Conservation (phyloP, 2,113 vertebrate species). For the Rousettus leschenaultii region DNA sequence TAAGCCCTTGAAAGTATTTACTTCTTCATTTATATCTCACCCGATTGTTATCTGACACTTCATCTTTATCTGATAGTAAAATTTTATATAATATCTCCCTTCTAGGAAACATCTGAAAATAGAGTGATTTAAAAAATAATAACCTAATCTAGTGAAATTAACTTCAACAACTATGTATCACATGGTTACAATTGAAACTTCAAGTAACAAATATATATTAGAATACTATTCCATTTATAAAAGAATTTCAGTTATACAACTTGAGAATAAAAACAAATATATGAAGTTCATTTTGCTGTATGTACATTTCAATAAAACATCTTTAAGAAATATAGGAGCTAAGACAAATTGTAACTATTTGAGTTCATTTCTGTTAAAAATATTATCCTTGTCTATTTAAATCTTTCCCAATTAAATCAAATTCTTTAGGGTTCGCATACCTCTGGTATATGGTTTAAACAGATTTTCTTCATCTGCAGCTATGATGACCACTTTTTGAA, state of each 20-base stretch:
- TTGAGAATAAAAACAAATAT: background rate
- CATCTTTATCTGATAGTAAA: background rate
- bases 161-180: background rate
- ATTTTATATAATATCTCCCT: background rate
- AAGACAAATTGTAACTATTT: background rate
- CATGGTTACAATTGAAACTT: background rate
- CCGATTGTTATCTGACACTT: background rate
- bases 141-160: background rate
- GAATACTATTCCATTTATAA: background rate
- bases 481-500: background rate
- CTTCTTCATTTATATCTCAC: background rate
- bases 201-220: slow-evolving; percentile 12
- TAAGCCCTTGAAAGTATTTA: background rate
- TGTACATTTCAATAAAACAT: background rate
- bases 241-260: background rate
- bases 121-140: background rate
- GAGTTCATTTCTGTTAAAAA: slow-evolving; percentile 31
- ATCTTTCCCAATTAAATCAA: slow-evolving; percentile 15
- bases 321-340: background rate
- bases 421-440: background rate
- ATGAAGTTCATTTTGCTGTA: background rate
- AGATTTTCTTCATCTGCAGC: slow-evolving; percentile 23
- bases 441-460: background rate
- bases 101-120: slow-evolving; percentile 26
- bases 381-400: background rate